Conservation (phyloP, 1,140 invertebrate species). For the Cotesia glomerata region DNA sequence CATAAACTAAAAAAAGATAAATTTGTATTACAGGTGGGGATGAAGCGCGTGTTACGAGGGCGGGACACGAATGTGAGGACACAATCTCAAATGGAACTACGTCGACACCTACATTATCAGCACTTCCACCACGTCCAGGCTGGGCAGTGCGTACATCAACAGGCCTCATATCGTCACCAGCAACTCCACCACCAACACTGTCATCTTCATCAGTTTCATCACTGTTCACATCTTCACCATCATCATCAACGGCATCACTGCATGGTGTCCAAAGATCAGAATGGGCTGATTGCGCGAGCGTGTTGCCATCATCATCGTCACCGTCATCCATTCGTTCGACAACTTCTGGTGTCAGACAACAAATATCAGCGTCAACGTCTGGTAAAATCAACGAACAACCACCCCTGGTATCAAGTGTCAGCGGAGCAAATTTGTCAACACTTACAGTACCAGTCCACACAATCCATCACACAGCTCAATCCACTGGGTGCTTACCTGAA, state of each 20-base stretch:
- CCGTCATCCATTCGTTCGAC: not conserved
- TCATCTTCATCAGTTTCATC: slow-evolving; percentile 37
- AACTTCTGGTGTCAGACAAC: not conserved
- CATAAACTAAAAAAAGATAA: not conserved
- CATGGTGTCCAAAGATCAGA: not conserved
- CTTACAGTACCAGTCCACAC: slow-evolving; percentile 2
- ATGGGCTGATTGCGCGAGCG: slow-evolving; percentile 8
- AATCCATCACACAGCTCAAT: slow-evolving; percentile 34
- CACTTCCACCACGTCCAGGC: slow-evolving; percentile 60
- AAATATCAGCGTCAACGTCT: slow-evolving; percentile 2
- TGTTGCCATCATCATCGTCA: slow-evolving; percentile 9
- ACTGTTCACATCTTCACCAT: slow-evolving; percentile 43
- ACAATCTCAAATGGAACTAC: slow-evolving; percentile 66
- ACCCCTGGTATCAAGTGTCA: not conserved
- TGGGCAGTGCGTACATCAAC: slow-evolving; percentile 64
- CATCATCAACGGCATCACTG: slow-evolving; percentile 16
- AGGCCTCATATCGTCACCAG: slow-evolving; percentile 32
- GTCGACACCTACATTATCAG: slow-evolving; percentile 67
- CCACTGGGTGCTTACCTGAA: slow-evolving; percentile 37
- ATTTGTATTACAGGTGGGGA: slow-evolving; percentile 58
- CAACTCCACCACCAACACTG: slow-evolving; percentile 37
- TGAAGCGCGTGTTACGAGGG: slow-evolving; percentile 62
- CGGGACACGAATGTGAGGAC: slow-evolving; percentile 62
- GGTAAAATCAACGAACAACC: not conserved
- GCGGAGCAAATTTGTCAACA: slow-evolving; percentile 4